Conservation (phyloP, 2,797 vertebrate genomes). For the Syngnathus rostellatus region DNA sequence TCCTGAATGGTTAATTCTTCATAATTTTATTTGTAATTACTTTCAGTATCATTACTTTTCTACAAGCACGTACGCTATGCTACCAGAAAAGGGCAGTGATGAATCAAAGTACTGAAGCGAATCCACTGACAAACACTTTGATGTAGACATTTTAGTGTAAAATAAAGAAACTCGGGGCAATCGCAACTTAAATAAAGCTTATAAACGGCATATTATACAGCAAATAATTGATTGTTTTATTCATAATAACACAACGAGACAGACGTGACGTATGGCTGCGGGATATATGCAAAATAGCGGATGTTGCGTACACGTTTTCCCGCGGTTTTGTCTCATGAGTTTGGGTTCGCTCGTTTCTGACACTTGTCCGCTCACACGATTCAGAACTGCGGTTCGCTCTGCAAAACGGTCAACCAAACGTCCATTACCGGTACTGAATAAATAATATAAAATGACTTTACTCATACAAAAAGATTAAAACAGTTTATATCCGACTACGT, state of each 20-base stretch:
- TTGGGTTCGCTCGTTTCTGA: conserved; percentile 46
- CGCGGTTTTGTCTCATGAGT: conserved; percentile 49
- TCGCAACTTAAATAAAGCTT: too few species aligned
- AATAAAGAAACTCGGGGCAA: too few species aligned
- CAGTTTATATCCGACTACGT: background rate
- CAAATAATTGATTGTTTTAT: too few species aligned
- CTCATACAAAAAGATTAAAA: background rate
- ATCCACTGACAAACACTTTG: background rate
- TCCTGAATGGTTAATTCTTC: too few species aligned
- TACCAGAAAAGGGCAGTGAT: background rate
- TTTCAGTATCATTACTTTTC: background rate
- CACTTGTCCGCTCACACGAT: background rate
- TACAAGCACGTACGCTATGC: background rate
- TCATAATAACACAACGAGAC: too few species aligned
- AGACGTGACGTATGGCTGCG: background rate
- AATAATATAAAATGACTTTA: background rate
- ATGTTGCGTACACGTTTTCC: conserved; percentile 58
- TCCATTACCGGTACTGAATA: background rate
- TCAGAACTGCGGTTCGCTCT: too few species aligned
- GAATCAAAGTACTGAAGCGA: background rate
- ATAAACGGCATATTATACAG: too few species aligned
- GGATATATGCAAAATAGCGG: conserved; percentile 34
- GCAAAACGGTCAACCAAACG: background rate
- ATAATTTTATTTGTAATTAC: too few species aligned
- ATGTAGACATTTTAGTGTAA: too few species aligned